A percentile compares a stretch with the other conserved stretches of the same genome.
These are phyloP conservation scores for Catharus minimus DNA, from an alignment of 2,113 vertebrate species.

Conservation along the genomic window DNA sequence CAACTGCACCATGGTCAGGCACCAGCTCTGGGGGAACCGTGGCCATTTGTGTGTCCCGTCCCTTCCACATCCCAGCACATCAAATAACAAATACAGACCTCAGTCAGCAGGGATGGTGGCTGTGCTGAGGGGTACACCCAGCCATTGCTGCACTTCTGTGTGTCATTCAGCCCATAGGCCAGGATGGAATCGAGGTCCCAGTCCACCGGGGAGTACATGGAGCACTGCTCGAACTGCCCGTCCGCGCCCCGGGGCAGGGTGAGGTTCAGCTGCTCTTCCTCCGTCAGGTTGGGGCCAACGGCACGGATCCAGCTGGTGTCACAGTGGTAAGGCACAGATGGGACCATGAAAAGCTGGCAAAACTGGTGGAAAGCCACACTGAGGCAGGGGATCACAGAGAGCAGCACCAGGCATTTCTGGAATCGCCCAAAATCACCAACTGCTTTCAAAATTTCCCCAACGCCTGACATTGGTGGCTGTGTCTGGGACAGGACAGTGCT, in stretches of 20 bases:
- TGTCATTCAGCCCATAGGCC: conserved; percentile 75
- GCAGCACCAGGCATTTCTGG: conserved; percentile 78
- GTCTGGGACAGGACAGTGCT: background rate
- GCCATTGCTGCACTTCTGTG: conserved; percentile 72
- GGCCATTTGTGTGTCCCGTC: rapidly evolving
- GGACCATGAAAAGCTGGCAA: conserved; percentile 80
- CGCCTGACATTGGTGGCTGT: conserved; percentile 65
- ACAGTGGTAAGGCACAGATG: conserved; percentile 76
- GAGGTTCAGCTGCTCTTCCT: conserved; percentile 72
- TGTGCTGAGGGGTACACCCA: conserved; percentile 71
- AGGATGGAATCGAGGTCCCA: conserved; percentile 75
- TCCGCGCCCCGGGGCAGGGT: conserved; percentile 71
- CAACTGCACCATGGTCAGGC: rapidly evolving
- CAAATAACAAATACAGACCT: conserved; percentile 69
- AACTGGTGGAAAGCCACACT: conserved; percentile 79
- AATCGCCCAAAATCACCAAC: conserved; percentile 84
- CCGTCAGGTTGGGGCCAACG: conserved; percentile 73
- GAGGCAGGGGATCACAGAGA: conserved; percentile 69
- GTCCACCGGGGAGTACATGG: conserved; percentile 76
- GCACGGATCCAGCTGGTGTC: conserved; percentile 83
- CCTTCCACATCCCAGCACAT: rapidly evolving
- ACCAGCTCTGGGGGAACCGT: background rate
- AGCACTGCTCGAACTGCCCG: conserved; percentile 78
- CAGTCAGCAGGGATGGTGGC: conserved; percentile 75
- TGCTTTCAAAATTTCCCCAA: conserved; percentile 77